These are phyloP conservation scores for Peribatodes rhomboidaria DNA, from an alignment of 2,888 invertebrate species.

Conservation along the genomic window DNA sequence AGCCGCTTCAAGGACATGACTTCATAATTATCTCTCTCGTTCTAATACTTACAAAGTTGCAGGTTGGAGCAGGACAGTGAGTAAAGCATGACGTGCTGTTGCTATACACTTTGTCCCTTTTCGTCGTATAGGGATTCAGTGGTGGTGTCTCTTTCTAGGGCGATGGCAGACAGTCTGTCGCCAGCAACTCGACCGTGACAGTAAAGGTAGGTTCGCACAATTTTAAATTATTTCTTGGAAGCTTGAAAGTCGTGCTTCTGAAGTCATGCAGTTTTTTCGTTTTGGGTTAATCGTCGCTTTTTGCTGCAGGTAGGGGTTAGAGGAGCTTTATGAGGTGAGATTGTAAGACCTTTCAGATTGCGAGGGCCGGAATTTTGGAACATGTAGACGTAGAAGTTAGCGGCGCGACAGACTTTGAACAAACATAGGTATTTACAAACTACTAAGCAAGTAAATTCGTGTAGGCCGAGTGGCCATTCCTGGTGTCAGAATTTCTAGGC, in stretches of 20 bases:
- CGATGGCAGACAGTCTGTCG: constrained; percentile 60
- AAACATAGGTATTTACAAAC: too few relatives aligned
- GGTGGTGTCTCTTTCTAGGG: constrained; percentile 45
- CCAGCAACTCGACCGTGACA: constrained; percentile 49
- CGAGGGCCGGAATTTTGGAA: too few relatives aligned
- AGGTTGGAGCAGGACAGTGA: constrained; percentile 30
- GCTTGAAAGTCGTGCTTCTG: constrained; percentile 12
- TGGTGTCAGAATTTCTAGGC: too few relatives aligned
- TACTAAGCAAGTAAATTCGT: too few relatives aligned
- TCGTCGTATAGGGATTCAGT: constrained; percentile 5
- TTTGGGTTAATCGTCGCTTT: neutral
- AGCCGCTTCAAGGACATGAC: constrained; percentile 36
- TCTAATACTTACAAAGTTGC: constrained; percentile 2
- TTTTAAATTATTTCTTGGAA: constrained; percentile 27
- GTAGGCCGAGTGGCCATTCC: too few relatives aligned
- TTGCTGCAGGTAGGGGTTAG: neutral
- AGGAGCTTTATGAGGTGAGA: too few relatives aligned
- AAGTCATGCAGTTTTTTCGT: constrained; percentile 27
- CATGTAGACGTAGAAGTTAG: too few relatives aligned
- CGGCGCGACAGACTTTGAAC: too few relatives aligned
- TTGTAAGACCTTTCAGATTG: too few relatives aligned
- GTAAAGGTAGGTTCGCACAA: constrained; percentile 41
- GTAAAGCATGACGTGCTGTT: constrained; percentile 39
- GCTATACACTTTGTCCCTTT: constrained; percentile 37
- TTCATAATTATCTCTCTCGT: constrained; percentile 20